These are phyloP conservation scores for Tympanuchus pallidicinctus DNA, from an alignment of 2,113 vertebrate genomes.

Conservation along the genomic window DNA sequence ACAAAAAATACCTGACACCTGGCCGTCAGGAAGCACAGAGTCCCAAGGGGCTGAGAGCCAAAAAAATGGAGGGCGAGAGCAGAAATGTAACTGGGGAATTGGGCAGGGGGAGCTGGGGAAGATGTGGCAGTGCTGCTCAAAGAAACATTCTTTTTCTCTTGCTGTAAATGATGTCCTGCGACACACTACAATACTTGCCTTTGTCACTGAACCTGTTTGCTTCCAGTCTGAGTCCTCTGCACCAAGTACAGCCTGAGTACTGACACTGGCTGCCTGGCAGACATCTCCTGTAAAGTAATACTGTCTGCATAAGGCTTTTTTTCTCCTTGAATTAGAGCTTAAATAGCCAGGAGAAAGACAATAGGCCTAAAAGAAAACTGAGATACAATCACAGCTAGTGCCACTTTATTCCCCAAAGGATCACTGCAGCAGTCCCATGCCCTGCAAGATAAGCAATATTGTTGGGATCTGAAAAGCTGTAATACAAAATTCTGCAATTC, in stretches of 20 bases:
- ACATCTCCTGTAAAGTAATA: constrained; percentile 24
- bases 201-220: neutral
- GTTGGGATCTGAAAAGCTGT: neutral
- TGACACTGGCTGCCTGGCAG: neutral
- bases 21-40: neutral
- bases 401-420: neutral
- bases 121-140: neutral
- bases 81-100: neutral
- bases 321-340: neutral
- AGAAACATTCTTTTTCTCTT: neutral
- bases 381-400: neutral
- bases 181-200: neutral
- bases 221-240: neutral
- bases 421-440: neutral
- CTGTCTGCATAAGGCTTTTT: neutral
- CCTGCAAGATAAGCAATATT: neutral
- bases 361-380: constrained; percentile 1
- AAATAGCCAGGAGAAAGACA: neutral
- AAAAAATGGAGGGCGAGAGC: neutral
- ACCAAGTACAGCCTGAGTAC: neutral
- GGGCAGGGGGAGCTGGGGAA: neutral
- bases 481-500: neutral
- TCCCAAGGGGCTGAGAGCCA: neutral
- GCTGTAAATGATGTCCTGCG: neutral
- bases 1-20: neutral